Conservation (phyloP, 2,113 vertebrate species). For the Brienomyrus brachyistius region DNA sequence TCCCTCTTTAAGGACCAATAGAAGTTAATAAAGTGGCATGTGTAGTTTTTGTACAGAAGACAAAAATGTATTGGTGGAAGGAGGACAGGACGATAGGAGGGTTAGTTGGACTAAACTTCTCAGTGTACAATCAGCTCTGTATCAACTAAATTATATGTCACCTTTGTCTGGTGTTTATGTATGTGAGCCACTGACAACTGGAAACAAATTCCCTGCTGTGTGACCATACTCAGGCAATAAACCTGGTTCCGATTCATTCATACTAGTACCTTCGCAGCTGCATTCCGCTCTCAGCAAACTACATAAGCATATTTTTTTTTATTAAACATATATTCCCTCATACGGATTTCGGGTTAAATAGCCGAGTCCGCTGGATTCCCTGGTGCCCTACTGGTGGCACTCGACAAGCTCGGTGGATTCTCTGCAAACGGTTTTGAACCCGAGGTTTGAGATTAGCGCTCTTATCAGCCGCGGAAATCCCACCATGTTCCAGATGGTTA, state of each 20-base stretch:
- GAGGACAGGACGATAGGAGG: neutral
- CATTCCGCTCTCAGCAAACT: neutral
- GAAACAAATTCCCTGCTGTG: neutral
- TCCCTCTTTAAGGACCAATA: neutral
- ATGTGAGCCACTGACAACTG: neutral
- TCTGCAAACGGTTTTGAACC: neutral
- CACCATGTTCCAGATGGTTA: slow-evolving; percentile 5
- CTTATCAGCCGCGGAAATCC: neutral
- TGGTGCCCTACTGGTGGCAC: neutral
- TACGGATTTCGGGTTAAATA: neutral
- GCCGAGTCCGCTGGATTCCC: neutral
- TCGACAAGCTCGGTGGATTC: neutral
- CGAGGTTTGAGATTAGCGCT: neutral
- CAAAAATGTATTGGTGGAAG: neutral
- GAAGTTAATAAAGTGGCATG: neutral
- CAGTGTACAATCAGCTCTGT: neutral
- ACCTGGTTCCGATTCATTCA: neutral
- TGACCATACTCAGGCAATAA: neutral
- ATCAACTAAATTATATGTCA: neutral
- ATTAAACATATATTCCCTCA: neutral
- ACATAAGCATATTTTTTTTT: neutral
- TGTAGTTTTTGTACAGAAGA: neutral
- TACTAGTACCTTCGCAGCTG: neutral
- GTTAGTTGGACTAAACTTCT: neutral
- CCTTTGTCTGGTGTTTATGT: neutral